Percentiles rank a stretch among this genome's conserved stretches.
Conservation (phyloP, 2,888 invertebrate genomes). For the Euproctis similis region DNA sequence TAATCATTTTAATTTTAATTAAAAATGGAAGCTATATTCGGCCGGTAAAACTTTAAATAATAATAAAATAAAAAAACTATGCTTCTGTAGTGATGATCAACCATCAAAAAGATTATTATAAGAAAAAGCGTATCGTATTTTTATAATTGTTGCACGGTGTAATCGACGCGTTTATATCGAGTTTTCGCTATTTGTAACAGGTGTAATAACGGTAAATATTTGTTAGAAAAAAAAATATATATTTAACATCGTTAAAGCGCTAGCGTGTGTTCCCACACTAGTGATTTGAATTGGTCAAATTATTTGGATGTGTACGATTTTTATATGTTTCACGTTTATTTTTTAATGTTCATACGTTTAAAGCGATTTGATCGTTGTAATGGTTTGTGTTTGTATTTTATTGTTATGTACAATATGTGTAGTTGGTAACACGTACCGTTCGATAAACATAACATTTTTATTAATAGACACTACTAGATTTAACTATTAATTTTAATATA, state of each 20-base stretch:
- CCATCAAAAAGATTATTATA: too few species aligned
- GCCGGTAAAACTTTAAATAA: constrained; percentile 27
- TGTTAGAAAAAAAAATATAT: constrained; percentile 30
- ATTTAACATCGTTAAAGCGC: too few species aligned
- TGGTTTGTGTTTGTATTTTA: constrained; percentile 16
- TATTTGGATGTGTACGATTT: constrained; percentile 25
- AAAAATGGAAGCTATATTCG: constrained; percentile 48
- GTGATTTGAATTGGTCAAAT: constrained; percentile 39
- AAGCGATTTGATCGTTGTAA: constrained; percentile 18
- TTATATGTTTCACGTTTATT: constrained; percentile 25
- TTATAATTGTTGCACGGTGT: constrained; percentile 25
- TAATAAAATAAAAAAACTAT: constrained; percentile 29
- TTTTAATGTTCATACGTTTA: constrained; percentile 17
- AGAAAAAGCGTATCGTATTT: constrained; percentile 58
- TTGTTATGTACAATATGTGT: constrained; percentile 4
- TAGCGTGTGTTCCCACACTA: constrained; percentile 57
- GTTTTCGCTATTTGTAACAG: constrained; percentile 38
- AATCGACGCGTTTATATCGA: constrained; percentile 30
- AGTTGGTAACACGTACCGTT: constrained; percentile 7
- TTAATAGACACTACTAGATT: too few species aligned
- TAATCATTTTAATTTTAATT: constrained; percentile 36
- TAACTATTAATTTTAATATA: too few species aligned
- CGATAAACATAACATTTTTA: background rate
- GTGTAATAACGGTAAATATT: constrained; percentile 48
- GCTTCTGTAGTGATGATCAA: constrained; percentile 62